Percentiles rank a stretch among this genome's conserved stretches.
Conservation (phyloP, 2,113 vertebrate species). For the Tetrax tetrax region DNA sequence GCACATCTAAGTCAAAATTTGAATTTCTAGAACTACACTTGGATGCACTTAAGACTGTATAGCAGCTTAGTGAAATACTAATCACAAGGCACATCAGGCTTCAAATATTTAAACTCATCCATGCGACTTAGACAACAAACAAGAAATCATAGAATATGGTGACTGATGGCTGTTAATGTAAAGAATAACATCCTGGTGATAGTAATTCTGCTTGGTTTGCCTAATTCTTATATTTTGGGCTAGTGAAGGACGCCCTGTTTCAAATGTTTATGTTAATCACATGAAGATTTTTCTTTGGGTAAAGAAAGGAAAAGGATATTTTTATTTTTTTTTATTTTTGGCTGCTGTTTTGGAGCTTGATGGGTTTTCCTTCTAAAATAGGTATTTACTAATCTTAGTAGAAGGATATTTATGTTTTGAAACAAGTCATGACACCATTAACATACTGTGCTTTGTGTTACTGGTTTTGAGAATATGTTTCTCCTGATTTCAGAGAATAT, state of each 20-base stretch:
- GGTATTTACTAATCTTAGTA: neutral
- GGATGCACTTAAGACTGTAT: neutral
- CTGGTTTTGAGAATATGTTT: slow-evolving; percentile 68
- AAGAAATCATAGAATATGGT: neutral
- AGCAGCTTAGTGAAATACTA: neutral
- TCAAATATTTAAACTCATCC: neutral
- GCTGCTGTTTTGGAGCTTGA: neutral
- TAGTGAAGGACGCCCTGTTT: neutral
- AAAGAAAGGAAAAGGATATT: fast-evolving
- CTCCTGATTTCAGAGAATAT: slow-evolving; percentile 76
- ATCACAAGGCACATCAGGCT: neutral
- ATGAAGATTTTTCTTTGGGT: neutral
- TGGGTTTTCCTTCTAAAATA: neutral
- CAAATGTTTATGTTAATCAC: neutral
- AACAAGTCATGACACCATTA: neutral
- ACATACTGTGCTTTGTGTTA: neutral
- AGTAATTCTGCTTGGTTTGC: neutral
- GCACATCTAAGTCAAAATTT: neutral
- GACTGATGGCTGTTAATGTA: neutral
- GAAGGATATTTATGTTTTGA: neutral
- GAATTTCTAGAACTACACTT: neutral
- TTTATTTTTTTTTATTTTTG: neutral
- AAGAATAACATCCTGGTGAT: neutral
- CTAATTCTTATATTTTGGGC: neutral
- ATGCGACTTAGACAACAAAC: neutral